Evolutionary conservation across 2,888 invertebrate species (phyloP).

Genomic region (Tuta absoluta): DNA sequence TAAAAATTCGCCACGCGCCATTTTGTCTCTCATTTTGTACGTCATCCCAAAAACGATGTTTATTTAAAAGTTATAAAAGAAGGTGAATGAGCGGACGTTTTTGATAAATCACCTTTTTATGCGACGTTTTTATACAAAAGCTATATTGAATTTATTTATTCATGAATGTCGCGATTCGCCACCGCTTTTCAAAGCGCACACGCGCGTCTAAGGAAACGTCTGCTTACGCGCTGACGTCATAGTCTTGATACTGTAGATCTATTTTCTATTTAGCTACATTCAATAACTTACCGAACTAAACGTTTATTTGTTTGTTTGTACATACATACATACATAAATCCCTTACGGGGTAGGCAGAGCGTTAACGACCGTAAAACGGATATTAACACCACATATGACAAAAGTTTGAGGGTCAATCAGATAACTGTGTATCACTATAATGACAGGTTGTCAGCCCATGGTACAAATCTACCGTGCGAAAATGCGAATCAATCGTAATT

Average conservation of each 20-base stretch:
- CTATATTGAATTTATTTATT: slow-evolving; percentile 79
- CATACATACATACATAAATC: too few species aligned
- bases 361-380: too few species aligned
- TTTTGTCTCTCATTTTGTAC: slow-evolving; percentile 74
- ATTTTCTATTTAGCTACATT: not conserved
- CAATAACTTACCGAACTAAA: not conserved
- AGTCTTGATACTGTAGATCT: slow-evolving; percentile 41
- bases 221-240: slow-evolving; percentile 29
- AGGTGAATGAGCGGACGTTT: slow-evolving; percentile 64
- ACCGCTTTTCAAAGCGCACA: slow-evolving; percentile 71
- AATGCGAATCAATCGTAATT: too few species aligned
- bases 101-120: slow-evolving; percentile 80
- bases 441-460: too few species aligned
- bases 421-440: too few species aligned
- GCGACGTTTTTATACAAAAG: slow-evolving; percentile 71
- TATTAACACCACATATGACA: too few species aligned
- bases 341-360: too few species aligned
- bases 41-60: slow-evolving; percentile 76
- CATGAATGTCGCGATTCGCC: slow-evolving; percentile 77
- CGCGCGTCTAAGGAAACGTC: slow-evolving; percentile 55
- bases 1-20: slow-evolving; percentile 62
- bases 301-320: too few species aligned
- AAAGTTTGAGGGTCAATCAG: too few species aligned
- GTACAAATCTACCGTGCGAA: too few species aligned
- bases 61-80: slow-evolving; percentile 79